Evolutionary conservation across 2,888 invertebrate genomes (phyloP).

Genomic region (Fragum whitleyi): DNA sequence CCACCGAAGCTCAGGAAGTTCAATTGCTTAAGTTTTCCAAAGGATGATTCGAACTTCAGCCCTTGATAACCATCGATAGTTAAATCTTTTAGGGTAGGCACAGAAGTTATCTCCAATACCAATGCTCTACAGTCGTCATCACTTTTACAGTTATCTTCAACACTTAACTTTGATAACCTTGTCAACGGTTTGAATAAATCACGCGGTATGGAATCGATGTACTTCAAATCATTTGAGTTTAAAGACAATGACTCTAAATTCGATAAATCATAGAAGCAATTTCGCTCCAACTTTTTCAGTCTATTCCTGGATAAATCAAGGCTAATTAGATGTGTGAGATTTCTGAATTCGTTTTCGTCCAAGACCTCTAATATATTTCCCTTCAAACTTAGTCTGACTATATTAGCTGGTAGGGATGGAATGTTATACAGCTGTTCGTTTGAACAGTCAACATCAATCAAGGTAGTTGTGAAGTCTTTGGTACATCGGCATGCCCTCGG

Average conservation of each 20-base stretch:
- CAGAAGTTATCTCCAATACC: background rate
- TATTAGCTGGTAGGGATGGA: background rate
- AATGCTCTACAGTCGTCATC: background rate
- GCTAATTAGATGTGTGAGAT: background rate
- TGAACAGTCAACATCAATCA: background rate
- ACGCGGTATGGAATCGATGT: background rate
- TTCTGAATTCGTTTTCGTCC: background rate
- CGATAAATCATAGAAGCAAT: background rate
- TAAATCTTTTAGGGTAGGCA: background rate
- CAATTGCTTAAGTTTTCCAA: background rate
- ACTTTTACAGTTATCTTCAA: background rate
- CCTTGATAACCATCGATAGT: background rate
- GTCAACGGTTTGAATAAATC: background rate
- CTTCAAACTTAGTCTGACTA: background rate
- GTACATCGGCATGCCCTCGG: background rate
- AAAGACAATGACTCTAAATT: slow-evolving; percentile 6
- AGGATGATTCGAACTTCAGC: background rate
- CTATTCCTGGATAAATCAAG: slow-evolving; percentile 20
- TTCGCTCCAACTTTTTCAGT: background rate
- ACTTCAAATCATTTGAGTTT: background rate
- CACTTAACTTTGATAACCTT: background rate
- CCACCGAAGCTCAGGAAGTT: background rate
- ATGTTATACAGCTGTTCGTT: background rate
- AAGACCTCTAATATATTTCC: background rate
- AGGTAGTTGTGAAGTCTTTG: background rate